Percentiles rank a stretch among this genome's conserved stretches.
These are phyloP conservation scores for Anoplopoma fimbria DNA, from an alignment of 2,113 vertebrate genomes.

Conservation along the genomic window DNA sequence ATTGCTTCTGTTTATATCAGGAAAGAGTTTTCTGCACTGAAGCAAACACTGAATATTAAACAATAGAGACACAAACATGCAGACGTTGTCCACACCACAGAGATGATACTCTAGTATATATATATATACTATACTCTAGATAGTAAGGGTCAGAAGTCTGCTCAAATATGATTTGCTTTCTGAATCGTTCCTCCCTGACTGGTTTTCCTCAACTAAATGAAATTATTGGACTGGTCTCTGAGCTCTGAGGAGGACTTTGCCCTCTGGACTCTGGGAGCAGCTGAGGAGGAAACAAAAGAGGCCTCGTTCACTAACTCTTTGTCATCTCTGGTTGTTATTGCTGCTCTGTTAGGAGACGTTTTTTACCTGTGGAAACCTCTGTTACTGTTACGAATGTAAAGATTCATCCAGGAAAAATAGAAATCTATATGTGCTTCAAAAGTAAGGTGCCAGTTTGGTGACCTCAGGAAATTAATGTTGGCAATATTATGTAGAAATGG, in stretches of 20 bases:
- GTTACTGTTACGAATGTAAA: not conserved
- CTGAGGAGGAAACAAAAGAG: constrained; percentile 58
- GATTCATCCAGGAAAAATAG: not conserved
- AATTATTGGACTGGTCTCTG: constrained; percentile 53
- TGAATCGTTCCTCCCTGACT: constrained; percentile 41
- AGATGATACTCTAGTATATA: too few species aligned
- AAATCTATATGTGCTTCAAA: not conserved
- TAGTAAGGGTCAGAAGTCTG: constrained; percentile 39
- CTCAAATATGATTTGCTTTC: constrained; percentile 57
- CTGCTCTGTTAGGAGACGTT: not conserved
- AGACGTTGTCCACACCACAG: not conserved
- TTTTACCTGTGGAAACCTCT: not conserved
- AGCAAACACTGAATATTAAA: constrained; percentile 3
- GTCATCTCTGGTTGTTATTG: constrained; percentile 29
- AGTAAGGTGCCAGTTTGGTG: not conserved
- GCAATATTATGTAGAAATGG: not conserved
- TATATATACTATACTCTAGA: too few species aligned
- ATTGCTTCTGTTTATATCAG: not conserved
- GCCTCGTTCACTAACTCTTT: constrained; percentile 34
- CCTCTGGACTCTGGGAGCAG: constrained; percentile 56
- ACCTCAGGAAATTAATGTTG: not conserved
- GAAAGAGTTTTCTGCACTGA: not conserved
- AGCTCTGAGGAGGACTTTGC: constrained; percentile 50
- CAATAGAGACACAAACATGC: not conserved
- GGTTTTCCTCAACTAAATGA: constrained; percentile 58